Conservation (phyloP, 1,140 invertebrate species). For the Drosophila auraria region DNA sequence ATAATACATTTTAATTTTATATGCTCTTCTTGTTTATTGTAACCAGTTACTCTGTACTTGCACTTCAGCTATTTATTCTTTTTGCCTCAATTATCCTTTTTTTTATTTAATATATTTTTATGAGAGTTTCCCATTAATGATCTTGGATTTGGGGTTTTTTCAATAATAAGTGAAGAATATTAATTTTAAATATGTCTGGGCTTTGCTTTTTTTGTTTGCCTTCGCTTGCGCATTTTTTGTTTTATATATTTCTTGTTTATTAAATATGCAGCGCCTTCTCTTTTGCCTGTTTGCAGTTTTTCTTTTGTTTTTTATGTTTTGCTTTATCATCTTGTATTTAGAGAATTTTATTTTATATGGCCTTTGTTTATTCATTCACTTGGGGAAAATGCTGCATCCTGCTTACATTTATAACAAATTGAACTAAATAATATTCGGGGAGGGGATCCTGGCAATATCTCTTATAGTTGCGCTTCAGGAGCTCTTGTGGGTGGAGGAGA, state of each 20-base stretch:
- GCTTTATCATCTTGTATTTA: conserved; percentile 56
- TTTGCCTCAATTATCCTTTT: conserved; percentile 56
- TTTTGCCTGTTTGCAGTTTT: conserved; percentile 37
- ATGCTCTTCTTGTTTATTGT: conserved; percentile 73
- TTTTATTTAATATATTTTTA: conserved; percentile 42
- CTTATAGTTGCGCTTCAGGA: conserved; percentile 6
- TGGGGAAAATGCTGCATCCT: conserved; percentile 16
- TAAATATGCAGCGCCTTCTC: conserved; percentile 40
- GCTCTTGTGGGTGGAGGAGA: conserved; percentile 2
- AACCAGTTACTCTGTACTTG: conserved; percentile 75
- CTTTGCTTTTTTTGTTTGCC: conserved; percentile 32
- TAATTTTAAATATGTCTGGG: conserved; percentile 73
- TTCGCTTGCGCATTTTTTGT: conserved; percentile 35
- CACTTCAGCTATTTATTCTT: conserved; percentile 60
- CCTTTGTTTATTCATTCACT: conserved; percentile 40
- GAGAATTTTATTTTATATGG: conserved; percentile 49
- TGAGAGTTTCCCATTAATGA: conserved; percentile 71
- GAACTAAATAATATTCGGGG: conserved; percentile 60
- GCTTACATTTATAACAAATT: conserved; percentile 65
- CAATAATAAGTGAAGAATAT: conserved; percentile 77
- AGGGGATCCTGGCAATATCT: conserved; percentile 16
- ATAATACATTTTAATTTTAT: conserved; percentile 72
- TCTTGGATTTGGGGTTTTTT: conserved; percentile 51
- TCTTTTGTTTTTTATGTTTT: conserved; percentile 39
- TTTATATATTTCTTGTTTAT: conserved; percentile 52